phyloP scores from a whole-genome alignment of 2,113 vertebrate genomes.

The Lepisosteus oculatus region DNA sequence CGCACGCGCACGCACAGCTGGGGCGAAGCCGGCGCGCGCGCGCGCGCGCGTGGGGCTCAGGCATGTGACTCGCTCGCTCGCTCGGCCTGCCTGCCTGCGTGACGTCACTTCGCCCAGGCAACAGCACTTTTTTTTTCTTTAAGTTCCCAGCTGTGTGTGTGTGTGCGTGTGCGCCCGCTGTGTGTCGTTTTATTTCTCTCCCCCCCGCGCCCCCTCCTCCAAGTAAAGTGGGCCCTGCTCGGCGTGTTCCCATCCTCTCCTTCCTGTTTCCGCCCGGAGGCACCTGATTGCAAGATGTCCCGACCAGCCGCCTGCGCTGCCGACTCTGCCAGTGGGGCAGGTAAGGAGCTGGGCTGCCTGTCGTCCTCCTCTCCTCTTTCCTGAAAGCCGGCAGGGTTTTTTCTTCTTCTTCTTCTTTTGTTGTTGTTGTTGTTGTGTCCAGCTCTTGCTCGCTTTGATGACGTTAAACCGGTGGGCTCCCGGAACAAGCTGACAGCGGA shows the following conservation, averaged over 20 bases:
- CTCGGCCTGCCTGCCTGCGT: background rate
- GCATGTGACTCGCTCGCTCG: background rate
- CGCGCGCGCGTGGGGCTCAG: background rate
- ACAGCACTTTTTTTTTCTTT: background rate
- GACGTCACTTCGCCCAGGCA: constrained; percentile 16
- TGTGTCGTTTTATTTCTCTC: too few relatives aligned
- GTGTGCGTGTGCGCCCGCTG: too few relatives aligned
- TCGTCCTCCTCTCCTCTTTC: too few relatives aligned
- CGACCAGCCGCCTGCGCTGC: constrained; percentile 1
- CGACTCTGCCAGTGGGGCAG: constrained; percentile 4
- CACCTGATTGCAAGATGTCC: constrained; percentile 8
- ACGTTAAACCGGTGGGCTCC: too few relatives aligned
- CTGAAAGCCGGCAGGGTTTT: too few relatives aligned
- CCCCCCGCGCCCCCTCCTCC: background rate
- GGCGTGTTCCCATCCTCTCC: background rate
- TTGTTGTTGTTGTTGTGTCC: too few relatives aligned
- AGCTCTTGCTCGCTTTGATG: too few relatives aligned
- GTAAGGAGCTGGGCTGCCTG: background rate
- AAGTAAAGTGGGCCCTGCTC: background rate
- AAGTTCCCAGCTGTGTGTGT: too few relatives aligned
- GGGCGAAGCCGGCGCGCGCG: too few relatives aligned
- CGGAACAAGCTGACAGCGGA: too few relatives aligned
- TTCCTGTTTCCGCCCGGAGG: background rate
- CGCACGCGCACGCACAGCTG: background rate
- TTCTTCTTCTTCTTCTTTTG: too few relatives aligned